phyloP scores from a whole-genome alignment of 1,140 invertebrate genomes.

The Calosoma granatense region DNA sequence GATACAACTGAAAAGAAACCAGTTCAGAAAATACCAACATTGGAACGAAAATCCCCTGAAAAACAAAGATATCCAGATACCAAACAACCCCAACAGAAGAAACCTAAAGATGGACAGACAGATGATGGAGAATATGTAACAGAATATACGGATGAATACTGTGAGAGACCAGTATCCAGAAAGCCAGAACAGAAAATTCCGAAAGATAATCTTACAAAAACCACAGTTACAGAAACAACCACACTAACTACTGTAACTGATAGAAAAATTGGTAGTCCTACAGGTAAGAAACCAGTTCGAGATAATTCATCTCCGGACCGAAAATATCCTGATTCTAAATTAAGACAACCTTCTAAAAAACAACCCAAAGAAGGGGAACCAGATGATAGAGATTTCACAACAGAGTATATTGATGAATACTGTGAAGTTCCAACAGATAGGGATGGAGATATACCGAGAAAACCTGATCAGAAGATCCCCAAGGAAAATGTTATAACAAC shows the following conservation, averaged over 20 bases:
- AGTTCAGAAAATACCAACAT: slow-evolving; percentile 11
- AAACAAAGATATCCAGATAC: slow-evolving; percentile 13
- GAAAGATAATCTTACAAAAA: neutral
- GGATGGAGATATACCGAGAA: neutral
- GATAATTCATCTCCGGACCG: neutral
- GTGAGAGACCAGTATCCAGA: neutral
- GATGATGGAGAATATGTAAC: slow-evolving; percentile 21
- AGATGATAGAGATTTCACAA: slow-evolving; percentile 20
- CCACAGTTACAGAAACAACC: neutral
- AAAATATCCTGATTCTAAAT: neutral
- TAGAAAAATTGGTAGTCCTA: neutral
- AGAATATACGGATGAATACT: slow-evolving; percentile 15
- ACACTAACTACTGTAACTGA: neutral
- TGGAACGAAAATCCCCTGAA: slow-evolving; percentile 19
- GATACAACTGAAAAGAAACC: slow-evolving; percentile 2
- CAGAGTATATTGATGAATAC: slow-evolving; percentile 16
- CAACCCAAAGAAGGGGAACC: slow-evolving; percentile 16
- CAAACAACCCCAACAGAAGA: slow-evolving; percentile 17
- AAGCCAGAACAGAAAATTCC: neutral
- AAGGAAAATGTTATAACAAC: slow-evolving; percentile 1
- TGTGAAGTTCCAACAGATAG: neutral
- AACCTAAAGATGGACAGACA: slow-evolving; percentile 16
- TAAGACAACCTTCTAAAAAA: slow-evolving; percentile 19
- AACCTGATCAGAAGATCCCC: neutral
- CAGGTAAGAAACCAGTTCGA: neutral